Evolutionary conservation across 2,797 vertebrate genomes (phyloP).

Genomic region (Pantherophis vulpinus): DNA sequence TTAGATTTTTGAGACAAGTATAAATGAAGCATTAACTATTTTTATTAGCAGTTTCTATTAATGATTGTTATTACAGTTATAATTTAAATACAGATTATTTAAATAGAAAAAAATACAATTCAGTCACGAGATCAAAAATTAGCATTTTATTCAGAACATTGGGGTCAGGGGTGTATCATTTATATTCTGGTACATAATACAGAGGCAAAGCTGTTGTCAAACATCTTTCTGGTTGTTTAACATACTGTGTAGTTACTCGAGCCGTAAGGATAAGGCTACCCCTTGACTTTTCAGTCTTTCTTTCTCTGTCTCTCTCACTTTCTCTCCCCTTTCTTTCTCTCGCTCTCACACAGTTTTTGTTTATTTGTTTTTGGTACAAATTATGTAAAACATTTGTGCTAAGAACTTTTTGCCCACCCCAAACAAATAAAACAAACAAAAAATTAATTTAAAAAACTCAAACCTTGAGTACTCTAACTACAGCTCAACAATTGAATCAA

Average conservation of each 20-base stretch:
- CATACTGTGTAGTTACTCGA: conserved; percentile 77
- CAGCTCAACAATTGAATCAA: conserved; percentile 89
- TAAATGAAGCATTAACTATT: neutral
- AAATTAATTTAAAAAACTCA: conserved; percentile 66
- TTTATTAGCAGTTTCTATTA: conserved; percentile 23
- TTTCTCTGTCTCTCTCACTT: conserved; percentile 25
- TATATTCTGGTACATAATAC: conserved; percentile 93
- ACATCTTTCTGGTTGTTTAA: conserved; percentile 84
- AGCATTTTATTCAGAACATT: conserved; percentile 98
- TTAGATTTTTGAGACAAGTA: neutral
- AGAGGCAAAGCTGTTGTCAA: conserved; percentile 90
- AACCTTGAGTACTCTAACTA: conserved; percentile 80
- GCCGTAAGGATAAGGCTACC: conserved; percentile 74
- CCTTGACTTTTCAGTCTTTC: conserved; percentile 52
- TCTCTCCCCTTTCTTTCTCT: conserved; percentile 26
- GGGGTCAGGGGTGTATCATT: conserved; percentile 96
- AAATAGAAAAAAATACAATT: conserved; percentile 70
- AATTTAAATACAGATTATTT: conserved; percentile 42
- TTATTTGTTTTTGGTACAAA: conserved; percentile 94
- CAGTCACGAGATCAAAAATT: conserved; percentile 95
- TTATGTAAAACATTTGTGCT: conserved; percentile 96
- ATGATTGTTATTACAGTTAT: conserved; percentile 20
- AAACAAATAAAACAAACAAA: conserved; percentile 57
- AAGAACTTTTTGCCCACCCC: conserved; percentile 83
- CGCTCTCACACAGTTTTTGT: conserved; percentile 24